Evolutionary conservation across 2,888 invertebrate genomes (phyloP), one percentile per base, ranked within the genome.

Genomic region (Lysandra coridon): DNA sequence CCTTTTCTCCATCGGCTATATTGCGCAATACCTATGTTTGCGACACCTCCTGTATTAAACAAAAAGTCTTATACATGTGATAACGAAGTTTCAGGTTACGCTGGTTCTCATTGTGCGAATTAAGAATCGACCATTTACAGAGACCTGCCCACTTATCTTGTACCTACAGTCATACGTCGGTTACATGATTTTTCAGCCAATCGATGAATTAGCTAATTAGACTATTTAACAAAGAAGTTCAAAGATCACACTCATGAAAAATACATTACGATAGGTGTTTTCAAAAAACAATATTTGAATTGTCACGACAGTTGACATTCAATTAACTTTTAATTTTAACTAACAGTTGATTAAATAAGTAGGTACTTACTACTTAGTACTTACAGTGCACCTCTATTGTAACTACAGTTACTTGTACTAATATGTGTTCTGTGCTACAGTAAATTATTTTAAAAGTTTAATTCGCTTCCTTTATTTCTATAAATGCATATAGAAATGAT

Each of bases 1-100:
- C 85, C 86, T 88, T 88, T 87, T 86, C 89, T 87, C 90, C 89
- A 88, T 87, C 90, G 89, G 89, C 90, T 91, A 90, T 88, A 87
- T 88, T 87, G 84, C 86, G 84, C 83, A 85, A 86, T 84, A 83
- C 82, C 90, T 90, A 88, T 82, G 83, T 80, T 82, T 79, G 62
- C 49, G 60, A 83, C 89, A 88, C 84, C 91, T 85, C 83, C 84
- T 80, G 76, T 53, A 12, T 76, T 44, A 33, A 76, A 53, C 76
- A 76, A 57, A 76, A 76, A 76, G 33, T 76, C 53, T 40, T 53
- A 74, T 23, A 33, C 73, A 23, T 40, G 53, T 74, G 60, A 73
- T 57, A 76, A 62, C 62, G 37, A 74, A 60, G 78, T 57, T 30
- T 73, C 79, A 74, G 7, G 17, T 33, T 79, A 60, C 40, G 30